Percentiles rank a stretch among this genome's conserved stretches.
Evolutionary conservation across 2,797 vertebrate genomes (phyloP).

Genomic region (Fistularia tabacaria): DNA sequence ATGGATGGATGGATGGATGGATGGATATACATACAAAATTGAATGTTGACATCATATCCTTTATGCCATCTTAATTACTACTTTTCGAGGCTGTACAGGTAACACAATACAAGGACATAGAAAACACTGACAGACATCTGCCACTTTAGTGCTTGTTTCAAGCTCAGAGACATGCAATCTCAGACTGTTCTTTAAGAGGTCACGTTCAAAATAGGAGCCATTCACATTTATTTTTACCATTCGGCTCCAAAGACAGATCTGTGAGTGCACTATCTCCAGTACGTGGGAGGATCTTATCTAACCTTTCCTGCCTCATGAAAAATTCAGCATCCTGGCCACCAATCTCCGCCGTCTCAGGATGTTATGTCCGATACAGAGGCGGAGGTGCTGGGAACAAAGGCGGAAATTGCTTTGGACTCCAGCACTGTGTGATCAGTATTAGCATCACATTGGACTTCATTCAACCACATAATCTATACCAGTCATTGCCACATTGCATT

Average conservation of each 20-base stretch:
- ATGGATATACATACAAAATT: no score
- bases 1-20: no score
- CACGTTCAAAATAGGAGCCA: conserved; percentile 41
- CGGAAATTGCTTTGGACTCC: conserved; percentile 67
- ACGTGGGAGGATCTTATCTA: conserved; percentile 73
- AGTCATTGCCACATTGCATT: conserved; percentile 12
- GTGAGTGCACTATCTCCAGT: conserved; percentile 61
- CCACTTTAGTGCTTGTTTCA: background rate
- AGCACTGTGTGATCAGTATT: conserved; percentile 45
- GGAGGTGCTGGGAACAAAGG: conserved; percentile 46
- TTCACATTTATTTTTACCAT: conserved; percentile 43
- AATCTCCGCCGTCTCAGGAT: conserved; percentile 74
- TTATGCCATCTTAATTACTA: no score
- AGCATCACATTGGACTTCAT: conserved; percentile 41
- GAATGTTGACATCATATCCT: no score
- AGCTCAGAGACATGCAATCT: conserved; percentile 11
- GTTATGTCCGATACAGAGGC: conserved; percentile 67
- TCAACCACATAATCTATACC: conserved; percentile 38
- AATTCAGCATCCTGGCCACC: conserved; percentile 77
- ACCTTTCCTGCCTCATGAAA: conserved; percentile 78
- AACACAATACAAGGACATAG: no score
- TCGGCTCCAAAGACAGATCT: conserved; percentile 49
- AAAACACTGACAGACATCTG: background rate
- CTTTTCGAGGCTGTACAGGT: no score
- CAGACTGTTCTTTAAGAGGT: conserved; percentile 11